phyloP scores from a whole-genome alignment of 2,797 vertebrate species.

The Pseudomugil tenellus region DNA sequence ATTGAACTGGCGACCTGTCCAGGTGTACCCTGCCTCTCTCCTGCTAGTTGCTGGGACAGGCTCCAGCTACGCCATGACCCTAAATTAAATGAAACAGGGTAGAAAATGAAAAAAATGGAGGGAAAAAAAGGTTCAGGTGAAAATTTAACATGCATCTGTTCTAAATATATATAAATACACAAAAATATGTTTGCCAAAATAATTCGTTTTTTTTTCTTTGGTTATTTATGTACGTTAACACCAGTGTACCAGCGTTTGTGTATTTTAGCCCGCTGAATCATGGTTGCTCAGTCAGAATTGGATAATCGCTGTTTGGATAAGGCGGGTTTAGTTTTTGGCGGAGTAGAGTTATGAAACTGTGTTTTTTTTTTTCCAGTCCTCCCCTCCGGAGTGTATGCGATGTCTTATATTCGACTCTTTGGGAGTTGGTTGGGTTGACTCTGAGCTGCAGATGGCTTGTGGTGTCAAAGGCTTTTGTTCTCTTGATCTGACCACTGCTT shows the following conservation, averaged over 20 bases:
- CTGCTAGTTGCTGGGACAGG: too few species aligned
- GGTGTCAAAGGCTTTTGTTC: slow-evolving; percentile 59
- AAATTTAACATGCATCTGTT: not conserved
- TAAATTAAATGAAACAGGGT: too few species aligned
- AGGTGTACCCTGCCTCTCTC: too few species aligned
- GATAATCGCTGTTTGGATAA: not conserved
- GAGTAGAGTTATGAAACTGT: slow-evolving; percentile 10
- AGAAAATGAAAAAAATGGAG: too few species aligned
- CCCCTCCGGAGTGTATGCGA: slow-evolving; percentile 6
- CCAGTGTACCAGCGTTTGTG: not conserved
- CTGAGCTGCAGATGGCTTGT: slow-evolving; percentile 44
- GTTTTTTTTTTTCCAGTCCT: not conserved
- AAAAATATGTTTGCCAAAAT: too few species aligned
- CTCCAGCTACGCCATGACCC: too few species aligned
- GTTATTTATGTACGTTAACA: not conserved
- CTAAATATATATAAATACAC: not conserved
- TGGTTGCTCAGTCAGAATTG: not conserved
- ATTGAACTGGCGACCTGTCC: too few species aligned
- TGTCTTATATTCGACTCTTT: slow-evolving; percentile 19
- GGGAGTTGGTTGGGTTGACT: slow-evolving; percentile 7
- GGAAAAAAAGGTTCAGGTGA: not conserved
- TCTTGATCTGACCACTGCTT: slow-evolving; percentile 50
- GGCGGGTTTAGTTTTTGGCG: not conserved
- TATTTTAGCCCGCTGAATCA: not conserved
- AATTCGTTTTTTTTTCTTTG: not conserved